Percentiles rank a stretch among this genome's conserved stretches.
These are phyloP conservation scores for Typhlichthys subterraneus DNA, from an alignment of 2,797 vertebrate genomes.

Conservation along the genomic window DNA sequence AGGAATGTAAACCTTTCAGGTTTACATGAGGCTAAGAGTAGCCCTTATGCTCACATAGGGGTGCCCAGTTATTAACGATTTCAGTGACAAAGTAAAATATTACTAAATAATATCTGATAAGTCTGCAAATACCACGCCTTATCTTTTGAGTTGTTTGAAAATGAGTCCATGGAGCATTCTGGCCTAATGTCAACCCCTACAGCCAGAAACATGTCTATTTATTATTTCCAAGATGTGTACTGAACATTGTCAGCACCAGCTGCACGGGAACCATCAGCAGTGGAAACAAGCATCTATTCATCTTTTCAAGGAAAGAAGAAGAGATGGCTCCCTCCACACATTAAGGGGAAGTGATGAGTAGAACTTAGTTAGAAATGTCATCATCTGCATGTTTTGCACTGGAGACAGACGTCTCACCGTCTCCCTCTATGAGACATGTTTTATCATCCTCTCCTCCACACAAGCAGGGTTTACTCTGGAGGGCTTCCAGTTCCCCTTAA, in stretches of 20 bases:
- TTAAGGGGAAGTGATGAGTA: neutral
- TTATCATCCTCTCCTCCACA: constrained; percentile 13
- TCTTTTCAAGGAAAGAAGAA: constrained; percentile 5
- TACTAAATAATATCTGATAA: neutral
- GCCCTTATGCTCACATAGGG: constrained; percentile 36
- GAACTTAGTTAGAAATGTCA: neutral
- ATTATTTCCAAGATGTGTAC: constrained; percentile 29
- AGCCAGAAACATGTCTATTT: constrained; percentile 7
- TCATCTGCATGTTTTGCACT: neutral
- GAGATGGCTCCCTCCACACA: neutral
- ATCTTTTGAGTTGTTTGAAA: neutral
- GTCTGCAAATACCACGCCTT: constrained; percentile 30
- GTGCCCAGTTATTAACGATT: constrained; percentile 44
- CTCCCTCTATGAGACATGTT: neutral
- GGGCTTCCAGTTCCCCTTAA: constrained; percentile 14
- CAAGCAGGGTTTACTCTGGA: constrained; percentile 20
- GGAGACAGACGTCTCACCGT: neutral
- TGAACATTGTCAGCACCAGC: constrained; percentile 32
- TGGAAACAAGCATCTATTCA: constrained; percentile 14
- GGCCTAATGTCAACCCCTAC: constrained; percentile 10
- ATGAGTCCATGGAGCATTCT: neutral
- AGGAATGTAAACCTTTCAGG: constrained; percentile 43
- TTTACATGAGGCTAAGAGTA: constrained; percentile 42
- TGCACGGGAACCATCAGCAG: constrained; percentile 19
- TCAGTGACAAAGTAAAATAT: constrained; percentile 13